Base-by-base conservation (phyloP, 1,140 invertebrate species). In the Lordiphosa stackelbergi region DNA sequence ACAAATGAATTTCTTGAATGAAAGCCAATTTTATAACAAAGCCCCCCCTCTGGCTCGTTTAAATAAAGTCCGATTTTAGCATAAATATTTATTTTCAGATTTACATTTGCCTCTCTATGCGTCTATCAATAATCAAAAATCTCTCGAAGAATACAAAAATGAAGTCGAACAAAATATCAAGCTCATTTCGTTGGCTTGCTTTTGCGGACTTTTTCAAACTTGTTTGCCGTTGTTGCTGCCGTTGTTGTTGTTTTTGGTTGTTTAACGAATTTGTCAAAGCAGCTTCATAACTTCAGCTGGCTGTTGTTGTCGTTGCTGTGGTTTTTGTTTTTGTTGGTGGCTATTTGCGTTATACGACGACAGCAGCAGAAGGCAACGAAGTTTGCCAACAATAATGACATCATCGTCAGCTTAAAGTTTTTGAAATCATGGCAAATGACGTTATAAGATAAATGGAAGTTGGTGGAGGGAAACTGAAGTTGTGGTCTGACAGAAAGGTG, bases 211-310 rank as follows among this genome's bases (percentile, higher is more conserved):
- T 24, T 47, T 58, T 51, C 34, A 75, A 79, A 81, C 75, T 81
- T 81, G 75, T 79, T 79, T 79, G 74, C 53, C 48, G 63, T 57
- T 54, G 51, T 38, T 79, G 74, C 53, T 43, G 63, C 54, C 52
- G 51, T 38, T 49, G 43, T 19, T 35, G n/a, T 63, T 58, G 45
- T 64, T 57, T 53, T 57, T 45, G 53, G 40, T 59, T 66, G 47
- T 70, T 74, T 74, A 75, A 70, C 57, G 62, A 81, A 81, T 83
- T 79, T 79, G 75, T 79, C 77, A 81, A 75, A 81, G 71, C 75
- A 46, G 75, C 75, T 79, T 70, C 66, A 81, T 68, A 79, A 81
- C 75, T 79, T 81, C 59, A 60, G 40, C 43, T 54, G 35, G 28
- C 40, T 43, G 40, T 41, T 38, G 52, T 52, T 41, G 47, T 31